These are phyloP conservation scores for Drosophila persimilis DNA, from an alignment of 1,140 invertebrate species.

Conservation along the genomic window DNA sequence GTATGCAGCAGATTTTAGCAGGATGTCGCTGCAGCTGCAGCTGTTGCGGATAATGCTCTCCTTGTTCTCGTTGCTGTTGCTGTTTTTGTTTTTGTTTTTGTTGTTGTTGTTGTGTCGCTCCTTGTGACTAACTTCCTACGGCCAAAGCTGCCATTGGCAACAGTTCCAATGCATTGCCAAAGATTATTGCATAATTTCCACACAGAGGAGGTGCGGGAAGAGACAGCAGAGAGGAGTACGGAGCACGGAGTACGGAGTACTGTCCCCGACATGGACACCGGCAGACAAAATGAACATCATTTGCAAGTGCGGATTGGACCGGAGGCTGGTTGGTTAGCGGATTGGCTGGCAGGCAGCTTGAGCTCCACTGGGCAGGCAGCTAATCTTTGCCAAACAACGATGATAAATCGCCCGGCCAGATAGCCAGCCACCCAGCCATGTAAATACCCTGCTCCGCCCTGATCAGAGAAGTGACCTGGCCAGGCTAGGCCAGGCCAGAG, in stretches of 20 bases:
- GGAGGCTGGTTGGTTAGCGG: constrained; percentile 29
- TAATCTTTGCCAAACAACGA: constrained; percentile 66
- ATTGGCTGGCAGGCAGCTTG: constrained; percentile 26
- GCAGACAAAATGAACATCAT: constrained; percentile 62
- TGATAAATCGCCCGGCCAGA: constrained; percentile 59
- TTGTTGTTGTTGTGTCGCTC: constrained; percentile 32
- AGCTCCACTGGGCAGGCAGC: constrained; percentile 34
- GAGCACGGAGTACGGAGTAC: not conserved
- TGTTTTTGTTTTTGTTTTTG: constrained; percentile 13
- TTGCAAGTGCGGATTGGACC: constrained; percentile 65
- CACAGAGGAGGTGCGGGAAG: constrained; percentile 28
- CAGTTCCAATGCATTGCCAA: constrained; percentile 67
- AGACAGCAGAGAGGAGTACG: not conserved
- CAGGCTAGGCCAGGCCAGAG: not conserved
- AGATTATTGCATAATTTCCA: constrained; percentile 79
- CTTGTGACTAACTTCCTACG: constrained; percentile 62
- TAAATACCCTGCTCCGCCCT: constrained; percentile 19
- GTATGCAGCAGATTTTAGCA: constrained; percentile 67
- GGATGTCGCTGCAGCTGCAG: constrained; percentile 24
- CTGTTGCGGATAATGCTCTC: constrained; percentile 6
- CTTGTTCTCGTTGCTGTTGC: constrained; percentile 7
- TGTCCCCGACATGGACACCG: constrained; percentile 5
- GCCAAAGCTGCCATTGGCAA: constrained; percentile 66
- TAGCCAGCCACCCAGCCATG: constrained; percentile 24
- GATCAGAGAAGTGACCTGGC: too few species aligned